Evolutionary conservation across 2,797 vertebrate genomes (phyloP).

Genomic region (Fratercula arctica): DNA sequence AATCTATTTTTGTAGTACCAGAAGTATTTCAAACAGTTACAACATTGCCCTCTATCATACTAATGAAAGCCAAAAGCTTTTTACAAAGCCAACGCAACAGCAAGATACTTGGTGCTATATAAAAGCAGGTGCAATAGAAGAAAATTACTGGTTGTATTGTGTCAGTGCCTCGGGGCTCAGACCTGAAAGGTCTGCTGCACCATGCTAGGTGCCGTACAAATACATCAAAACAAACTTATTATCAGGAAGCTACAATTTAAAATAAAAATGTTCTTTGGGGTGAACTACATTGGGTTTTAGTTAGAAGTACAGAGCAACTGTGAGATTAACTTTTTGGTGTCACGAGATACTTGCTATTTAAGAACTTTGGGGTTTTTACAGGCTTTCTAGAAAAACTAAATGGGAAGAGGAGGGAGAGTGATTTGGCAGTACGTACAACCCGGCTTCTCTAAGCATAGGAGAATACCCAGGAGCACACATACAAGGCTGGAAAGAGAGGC

Average conservation of each 20-base stretch:
- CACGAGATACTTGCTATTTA: neutral
- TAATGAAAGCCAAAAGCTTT: neutral
- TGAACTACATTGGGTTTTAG: neutral
- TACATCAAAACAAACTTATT: neutral
- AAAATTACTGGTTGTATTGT: neutral
- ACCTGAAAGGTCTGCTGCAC: neutral
- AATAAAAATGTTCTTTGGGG: neutral
- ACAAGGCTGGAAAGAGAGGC: neutral
- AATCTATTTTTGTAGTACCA: neutral
- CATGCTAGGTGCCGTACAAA: neutral
- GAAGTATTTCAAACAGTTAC: neutral
- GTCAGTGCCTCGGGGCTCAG: neutral
- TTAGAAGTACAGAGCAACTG: neutral
- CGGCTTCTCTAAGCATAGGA: neutral
- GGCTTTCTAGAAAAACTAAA: neutral
- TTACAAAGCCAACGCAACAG: neutral
- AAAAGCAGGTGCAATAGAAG: neutral
- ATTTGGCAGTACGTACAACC: neutral
- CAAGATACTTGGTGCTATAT: neutral
- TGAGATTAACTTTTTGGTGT: neutral
- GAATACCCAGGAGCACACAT: neutral
- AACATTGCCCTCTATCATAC: neutral
- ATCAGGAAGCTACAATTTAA: neutral
- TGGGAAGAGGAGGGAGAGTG: neutral
- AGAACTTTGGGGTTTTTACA: rapidly evolving